A percentile compares a stretch with the other conserved stretches of the same genome.
These are phyloP conservation scores for Nasonia longicornis DNA, from an alignment of 1,140 invertebrate species.

Conservation along the genomic window DNA sequence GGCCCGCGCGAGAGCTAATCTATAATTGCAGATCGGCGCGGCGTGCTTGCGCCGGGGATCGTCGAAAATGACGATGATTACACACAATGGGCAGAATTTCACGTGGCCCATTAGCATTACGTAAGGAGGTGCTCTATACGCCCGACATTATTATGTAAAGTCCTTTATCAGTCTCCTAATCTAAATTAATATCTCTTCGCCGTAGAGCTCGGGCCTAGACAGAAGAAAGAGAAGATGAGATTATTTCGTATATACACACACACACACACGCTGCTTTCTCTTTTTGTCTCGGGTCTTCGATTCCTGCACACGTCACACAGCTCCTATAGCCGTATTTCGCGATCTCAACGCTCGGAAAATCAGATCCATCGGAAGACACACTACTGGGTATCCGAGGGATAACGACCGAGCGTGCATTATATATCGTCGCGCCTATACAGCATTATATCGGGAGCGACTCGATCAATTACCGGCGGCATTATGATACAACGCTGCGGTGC, in stretches of 20 bases:
- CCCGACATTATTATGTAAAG: constrained; percentile 39
- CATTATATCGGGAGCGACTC: too few relatives aligned
- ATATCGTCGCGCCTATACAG: too few relatives aligned
- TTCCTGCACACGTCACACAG: constrained; percentile 41
- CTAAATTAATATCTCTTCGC: constrained; percentile 43
- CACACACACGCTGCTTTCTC: constrained; percentile 4
- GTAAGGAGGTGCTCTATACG: neutral
- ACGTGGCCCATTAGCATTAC: constrained; percentile 18
- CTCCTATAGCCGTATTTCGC: constrained; percentile 37
- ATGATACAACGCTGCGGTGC: neutral
- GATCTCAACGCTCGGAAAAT: constrained; percentile 22
- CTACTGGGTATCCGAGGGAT: neutral
- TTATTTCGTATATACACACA: constrained; percentile 14
- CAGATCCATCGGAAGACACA: constrained; percentile 11
- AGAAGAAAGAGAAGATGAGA: constrained; percentile 28
- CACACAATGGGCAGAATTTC: constrained; percentile 28
- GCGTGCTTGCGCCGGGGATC: neutral
- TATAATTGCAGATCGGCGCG: constrained; percentile 30
- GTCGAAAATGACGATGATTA: constrained; percentile 12
- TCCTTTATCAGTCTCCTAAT: constrained; percentile 48
- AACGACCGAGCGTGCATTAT: neutral
- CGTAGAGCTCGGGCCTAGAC: neutral
- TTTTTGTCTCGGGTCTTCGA: constrained; percentile 41
- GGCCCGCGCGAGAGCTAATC: constrained; percentile 1
- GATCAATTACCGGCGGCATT: neutral